These are phyloP conservation scores for Psittacula derbiana DNA, from an alignment of 2,797 vertebrate genomes.

Conservation along the genomic window DNA sequence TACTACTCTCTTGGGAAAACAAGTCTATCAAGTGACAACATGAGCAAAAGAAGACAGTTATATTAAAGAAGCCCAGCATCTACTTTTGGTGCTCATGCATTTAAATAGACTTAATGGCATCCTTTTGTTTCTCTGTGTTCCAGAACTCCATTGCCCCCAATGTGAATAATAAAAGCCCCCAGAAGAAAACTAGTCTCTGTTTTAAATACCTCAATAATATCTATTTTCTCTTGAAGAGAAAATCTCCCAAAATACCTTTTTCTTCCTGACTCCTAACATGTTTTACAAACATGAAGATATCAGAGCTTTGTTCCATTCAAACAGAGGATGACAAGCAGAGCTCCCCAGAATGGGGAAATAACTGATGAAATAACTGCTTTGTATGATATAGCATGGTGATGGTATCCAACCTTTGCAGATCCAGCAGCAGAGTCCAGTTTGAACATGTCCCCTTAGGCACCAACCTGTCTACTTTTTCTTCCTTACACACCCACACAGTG, in stretches of 20 bases:
- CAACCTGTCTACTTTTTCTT: background rate
- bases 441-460: background rate
- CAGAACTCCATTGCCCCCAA: background rate
- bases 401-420: background rate
- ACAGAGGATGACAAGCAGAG: background rate
- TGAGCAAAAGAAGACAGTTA: background rate
- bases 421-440: background rate
- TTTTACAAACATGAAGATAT: background rate
- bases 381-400: accelerated
- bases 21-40: background rate
- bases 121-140: background rate
- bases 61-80: background rate
- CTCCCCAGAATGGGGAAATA: background rate
- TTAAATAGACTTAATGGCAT: accelerated
- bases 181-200: background rate
- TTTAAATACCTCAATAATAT: background rate
- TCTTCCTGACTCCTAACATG: background rate
- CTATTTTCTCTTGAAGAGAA: background rate
- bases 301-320: background rate
- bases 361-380: background rate
- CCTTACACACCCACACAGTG: background rate
- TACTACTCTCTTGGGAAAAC: background rate
- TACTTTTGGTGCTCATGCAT: background rate
- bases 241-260: background rate
- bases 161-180: background rate